phyloP scores from a whole-genome alignment of 2,113 vertebrate species.

The Turdus rufiventris region DNA sequence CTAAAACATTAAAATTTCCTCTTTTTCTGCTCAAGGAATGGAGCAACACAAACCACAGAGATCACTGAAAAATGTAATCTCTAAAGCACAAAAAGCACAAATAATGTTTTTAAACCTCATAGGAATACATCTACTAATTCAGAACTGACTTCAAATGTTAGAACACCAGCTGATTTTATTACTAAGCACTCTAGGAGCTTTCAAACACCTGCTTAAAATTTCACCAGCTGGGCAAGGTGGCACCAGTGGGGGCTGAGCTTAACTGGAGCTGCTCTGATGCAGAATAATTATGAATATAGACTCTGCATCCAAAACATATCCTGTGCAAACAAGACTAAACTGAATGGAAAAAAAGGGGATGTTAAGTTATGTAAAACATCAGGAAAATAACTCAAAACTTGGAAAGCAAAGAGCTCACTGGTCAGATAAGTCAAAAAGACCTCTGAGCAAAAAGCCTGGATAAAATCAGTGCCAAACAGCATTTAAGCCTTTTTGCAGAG shows the following conservation, averaged over 20 bases:
- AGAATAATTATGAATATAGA: neutral
- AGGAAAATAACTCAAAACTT: neutral
- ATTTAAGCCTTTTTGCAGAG: neutral
- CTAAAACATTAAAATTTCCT: neutral
- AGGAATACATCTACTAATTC: neutral
- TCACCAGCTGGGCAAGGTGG: neutral
- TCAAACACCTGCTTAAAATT: neutral
- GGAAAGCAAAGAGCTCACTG: neutral
- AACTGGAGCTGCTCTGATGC: neutral
- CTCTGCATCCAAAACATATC: neutral
- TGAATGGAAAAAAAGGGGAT: accelerated
- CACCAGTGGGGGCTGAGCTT: neutral
- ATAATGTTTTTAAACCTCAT: neutral
- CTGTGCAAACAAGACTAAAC: neutral
- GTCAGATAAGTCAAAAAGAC: neutral
- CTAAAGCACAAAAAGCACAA: neutral
- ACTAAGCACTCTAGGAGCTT: neutral
- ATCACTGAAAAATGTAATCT: neutral
- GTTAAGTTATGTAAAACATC: neutral
- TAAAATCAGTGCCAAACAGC: neutral
- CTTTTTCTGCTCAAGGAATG: neutral
- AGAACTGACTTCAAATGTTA: neutral
- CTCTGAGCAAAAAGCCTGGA: neutral
- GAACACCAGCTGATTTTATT: neutral
- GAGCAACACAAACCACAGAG: neutral